Evolutionary conservation across 2,888 invertebrate species (phyloP).

Genomic region (Fragum whitleyi): DNA sequence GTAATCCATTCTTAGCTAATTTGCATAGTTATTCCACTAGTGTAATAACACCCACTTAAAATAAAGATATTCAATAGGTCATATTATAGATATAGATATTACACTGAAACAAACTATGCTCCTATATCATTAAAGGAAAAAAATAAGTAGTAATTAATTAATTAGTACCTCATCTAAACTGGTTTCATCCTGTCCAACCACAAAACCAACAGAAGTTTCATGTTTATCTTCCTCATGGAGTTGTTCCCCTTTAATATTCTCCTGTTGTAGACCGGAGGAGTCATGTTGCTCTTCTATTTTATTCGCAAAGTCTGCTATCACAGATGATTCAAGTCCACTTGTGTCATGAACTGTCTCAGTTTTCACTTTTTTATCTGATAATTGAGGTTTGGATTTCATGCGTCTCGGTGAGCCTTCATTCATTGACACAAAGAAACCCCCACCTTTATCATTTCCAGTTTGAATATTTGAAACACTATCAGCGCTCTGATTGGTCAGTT

Average conservation of each 20-base stretch:
- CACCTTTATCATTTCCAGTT: conserved; percentile 36
- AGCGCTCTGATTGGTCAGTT: conserved; percentile 21
- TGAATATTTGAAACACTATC: conserved; percentile 1
- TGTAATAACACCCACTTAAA: too few relatives aligned
- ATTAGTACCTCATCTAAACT: conserved; percentile 55
- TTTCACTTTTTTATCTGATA: conserved; percentile 34
- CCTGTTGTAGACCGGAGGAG: background rate
- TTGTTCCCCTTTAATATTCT: background rate
- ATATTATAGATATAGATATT: too few relatives aligned
- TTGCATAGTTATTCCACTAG: too few relatives aligned
- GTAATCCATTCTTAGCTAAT: too few relatives aligned
- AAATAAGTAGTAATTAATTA: too few relatives aligned
- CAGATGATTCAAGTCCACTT: conserved; percentile 52
- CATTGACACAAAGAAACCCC: conserved; percentile 95
- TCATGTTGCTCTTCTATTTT: conserved; percentile 29
- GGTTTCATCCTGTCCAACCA: conserved; percentile 89
- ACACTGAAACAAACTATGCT: too few relatives aligned
- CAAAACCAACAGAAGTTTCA: conserved; percentile 83
- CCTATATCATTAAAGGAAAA: too few relatives aligned
- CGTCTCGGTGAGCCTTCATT: conserved; percentile 88
- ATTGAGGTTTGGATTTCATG: conserved; percentile 31
- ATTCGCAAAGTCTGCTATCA: conserved; percentile 58
- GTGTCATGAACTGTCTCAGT: conserved; percentile 24
- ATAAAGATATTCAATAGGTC: too few relatives aligned
- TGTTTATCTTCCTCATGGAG: conserved; percentile 59